Evolutionary conservation across 1,140 invertebrate species (phyloP).

Genomic region (Danaus melanippus): DNA sequence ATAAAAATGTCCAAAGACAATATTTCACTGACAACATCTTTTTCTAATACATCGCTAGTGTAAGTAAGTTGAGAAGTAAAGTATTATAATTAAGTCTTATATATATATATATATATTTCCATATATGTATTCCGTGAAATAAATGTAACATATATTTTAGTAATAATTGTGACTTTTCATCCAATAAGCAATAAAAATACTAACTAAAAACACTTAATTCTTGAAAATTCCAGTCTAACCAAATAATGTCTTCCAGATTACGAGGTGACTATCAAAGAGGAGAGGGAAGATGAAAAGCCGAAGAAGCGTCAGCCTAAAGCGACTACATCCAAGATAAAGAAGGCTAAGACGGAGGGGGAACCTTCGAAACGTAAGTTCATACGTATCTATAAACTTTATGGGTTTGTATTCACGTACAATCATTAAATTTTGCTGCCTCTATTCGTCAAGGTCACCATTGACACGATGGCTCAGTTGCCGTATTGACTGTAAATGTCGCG

Average conservation of each 20-base stretch:
- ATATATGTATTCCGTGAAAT: neutral
- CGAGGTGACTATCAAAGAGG: constrained; percentile 43
- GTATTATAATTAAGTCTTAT: constrained; percentile 24
- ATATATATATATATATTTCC: neutral
- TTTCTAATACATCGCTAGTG: too few species aligned
- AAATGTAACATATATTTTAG: too few species aligned
- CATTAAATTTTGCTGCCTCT: too few species aligned
- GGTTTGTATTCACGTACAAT: constrained; percentile 26
- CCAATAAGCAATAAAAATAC: too few species aligned
- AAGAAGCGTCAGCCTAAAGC: constrained; percentile 42
- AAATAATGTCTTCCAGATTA: constrained; percentile 38
- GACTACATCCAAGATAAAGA: constrained; percentile 39
- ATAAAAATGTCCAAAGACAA: too few species aligned
- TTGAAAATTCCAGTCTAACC: neutral
- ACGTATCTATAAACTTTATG: constrained; percentile 28
- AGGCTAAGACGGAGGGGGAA: constrained; percentile 35
- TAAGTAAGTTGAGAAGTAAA: too few species aligned
- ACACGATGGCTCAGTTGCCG: too few species aligned
- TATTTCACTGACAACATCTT: too few species aligned
- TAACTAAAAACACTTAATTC: too few species aligned
- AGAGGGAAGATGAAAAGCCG: constrained; percentile 32
- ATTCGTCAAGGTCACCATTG: too few species aligned
- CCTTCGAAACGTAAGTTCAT: constrained; percentile 52
- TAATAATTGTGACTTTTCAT: neutral
- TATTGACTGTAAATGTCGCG: too few species aligned